Evolutionary conservation across 2,797 vertebrate species (phyloP).

Genomic region (Galago senegalensis): DNA sequence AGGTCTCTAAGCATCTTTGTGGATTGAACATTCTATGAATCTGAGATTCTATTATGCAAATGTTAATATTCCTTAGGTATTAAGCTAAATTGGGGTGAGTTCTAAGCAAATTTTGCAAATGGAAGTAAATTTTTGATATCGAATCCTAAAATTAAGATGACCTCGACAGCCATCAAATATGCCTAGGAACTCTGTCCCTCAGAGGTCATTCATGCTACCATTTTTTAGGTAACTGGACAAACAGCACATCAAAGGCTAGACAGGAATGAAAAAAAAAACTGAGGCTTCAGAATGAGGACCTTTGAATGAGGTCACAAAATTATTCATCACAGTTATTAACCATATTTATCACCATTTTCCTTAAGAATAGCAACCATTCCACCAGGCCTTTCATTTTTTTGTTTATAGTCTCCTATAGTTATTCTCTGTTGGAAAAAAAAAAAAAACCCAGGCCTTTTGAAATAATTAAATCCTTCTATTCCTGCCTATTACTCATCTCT

Average conservation of each 20-base stretch:
- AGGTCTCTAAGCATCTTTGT: background rate
- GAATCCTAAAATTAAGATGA: background rate
- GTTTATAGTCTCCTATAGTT: background rate
- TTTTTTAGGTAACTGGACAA: background rate
- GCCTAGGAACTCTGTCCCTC: background rate
- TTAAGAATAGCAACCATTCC: background rate
- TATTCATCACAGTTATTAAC: background rate
- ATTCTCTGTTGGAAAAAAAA: background rate
- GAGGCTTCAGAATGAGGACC: background rate
- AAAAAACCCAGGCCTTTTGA: conserved; percentile 12
- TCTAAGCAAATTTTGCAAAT: background rate
- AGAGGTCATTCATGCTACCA: background rate
- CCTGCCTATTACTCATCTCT: conserved; percentile 51
- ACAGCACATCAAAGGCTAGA: background rate
- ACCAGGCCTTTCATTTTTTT: background rate
- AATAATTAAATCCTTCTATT: conserved; percentile 79
- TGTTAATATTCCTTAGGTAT: background rate
- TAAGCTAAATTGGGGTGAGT: background rate
- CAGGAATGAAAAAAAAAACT: background rate
- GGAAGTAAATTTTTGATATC: background rate
- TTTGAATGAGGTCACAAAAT: background rate
- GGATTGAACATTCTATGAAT: background rate
- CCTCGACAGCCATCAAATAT: background rate
- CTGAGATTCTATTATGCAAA: background rate
- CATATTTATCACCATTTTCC: background rate